Evolutionary conservation across 2,888 invertebrate species (phyloP).

Genomic region (Leptinotarsa juncta): DNA sequence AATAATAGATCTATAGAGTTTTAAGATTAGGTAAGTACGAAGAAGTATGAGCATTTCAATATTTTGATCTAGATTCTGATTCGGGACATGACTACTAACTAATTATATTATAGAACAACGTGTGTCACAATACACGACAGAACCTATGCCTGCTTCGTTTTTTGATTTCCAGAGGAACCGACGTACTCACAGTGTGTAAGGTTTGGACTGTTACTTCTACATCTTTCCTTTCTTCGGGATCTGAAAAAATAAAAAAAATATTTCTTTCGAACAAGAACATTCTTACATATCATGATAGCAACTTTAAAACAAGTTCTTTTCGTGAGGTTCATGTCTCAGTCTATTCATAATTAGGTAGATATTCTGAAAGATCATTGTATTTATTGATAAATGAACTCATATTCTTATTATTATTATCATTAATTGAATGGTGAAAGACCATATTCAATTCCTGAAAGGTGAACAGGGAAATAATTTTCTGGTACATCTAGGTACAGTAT

Average conservation of each 20-base stretch:
- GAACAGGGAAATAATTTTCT: no score
- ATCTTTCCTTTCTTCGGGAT: slow-evolving; percentile 84
- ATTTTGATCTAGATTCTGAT: slow-evolving; percentile 40
- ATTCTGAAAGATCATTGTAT: no score
- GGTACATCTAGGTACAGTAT: no score
- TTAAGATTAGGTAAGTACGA: slow-evolving; percentile 22
- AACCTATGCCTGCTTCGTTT: slow-evolving; percentile 63
- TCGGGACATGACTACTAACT: slow-evolving; percentile 1
- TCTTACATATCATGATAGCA: no score
- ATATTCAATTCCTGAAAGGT: no score
- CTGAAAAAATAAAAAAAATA: slow-evolving; percentile 63
- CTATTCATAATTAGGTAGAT: no score
- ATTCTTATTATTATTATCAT: no score
- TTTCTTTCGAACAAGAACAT: neutral
- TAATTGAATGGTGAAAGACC: no score
- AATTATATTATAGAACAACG: neutral
- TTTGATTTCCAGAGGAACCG: slow-evolving; percentile 67
- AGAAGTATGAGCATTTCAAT: slow-evolving; percentile 36
- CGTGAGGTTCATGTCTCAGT: no score
- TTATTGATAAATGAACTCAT: no score
- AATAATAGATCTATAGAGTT: slow-evolving; percentile 36
- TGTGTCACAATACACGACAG: slow-evolving; percentile 65
- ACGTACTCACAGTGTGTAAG: slow-evolving; percentile 69
- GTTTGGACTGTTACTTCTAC: slow-evolving; percentile 91
- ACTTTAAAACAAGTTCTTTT: no score